A percentile compares a stretch with the other conserved stretches of the same genome.
phyloP scores from a whole-genome alignment of 2,113 vertebrate species.

The Prietella phreatophila region DNA sequence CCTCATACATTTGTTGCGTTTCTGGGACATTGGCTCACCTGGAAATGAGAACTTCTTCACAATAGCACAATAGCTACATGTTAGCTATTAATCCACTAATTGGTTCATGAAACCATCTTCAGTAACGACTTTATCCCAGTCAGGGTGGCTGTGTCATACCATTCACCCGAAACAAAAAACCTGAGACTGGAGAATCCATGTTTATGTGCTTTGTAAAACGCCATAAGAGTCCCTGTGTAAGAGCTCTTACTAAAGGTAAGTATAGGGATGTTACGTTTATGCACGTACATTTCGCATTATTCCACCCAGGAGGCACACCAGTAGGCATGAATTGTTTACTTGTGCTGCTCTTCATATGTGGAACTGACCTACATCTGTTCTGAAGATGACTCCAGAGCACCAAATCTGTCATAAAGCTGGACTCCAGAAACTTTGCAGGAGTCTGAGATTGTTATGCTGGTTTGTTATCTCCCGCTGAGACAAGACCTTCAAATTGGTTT shows the following conservation, averaged over 20 bases:
- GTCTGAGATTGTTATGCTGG: not conserved
- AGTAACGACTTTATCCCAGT: too few relatives aligned
- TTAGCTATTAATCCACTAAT: not conserved
- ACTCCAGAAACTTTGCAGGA: not conserved
- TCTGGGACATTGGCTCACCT: too few relatives aligned
- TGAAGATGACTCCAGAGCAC: not conserved
- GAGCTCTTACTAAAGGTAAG: too few relatives aligned
- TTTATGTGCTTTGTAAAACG: too few relatives aligned
- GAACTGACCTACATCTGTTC: not conserved
- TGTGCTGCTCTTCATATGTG: not conserved
- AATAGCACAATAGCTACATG: not conserved
- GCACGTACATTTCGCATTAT: not conserved
- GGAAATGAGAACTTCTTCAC: not conserved
- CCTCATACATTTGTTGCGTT: not conserved
- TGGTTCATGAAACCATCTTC: not conserved
- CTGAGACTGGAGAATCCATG: too few relatives aligned
- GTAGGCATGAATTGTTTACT: not conserved
- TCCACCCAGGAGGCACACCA: not conserved
- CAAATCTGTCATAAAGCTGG: not conserved
- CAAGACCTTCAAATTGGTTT: not conserved
- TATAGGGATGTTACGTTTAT: not conserved
- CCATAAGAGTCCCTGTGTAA: too few relatives aligned
- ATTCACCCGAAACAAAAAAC: too few relatives aligned
- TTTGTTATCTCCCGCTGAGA: not conserved
- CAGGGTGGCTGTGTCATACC: too few relatives aligned